Base-by-base conservation (phyloP, 2,113 vertebrate genomes). In the Pterocles burchelli region DNA sequence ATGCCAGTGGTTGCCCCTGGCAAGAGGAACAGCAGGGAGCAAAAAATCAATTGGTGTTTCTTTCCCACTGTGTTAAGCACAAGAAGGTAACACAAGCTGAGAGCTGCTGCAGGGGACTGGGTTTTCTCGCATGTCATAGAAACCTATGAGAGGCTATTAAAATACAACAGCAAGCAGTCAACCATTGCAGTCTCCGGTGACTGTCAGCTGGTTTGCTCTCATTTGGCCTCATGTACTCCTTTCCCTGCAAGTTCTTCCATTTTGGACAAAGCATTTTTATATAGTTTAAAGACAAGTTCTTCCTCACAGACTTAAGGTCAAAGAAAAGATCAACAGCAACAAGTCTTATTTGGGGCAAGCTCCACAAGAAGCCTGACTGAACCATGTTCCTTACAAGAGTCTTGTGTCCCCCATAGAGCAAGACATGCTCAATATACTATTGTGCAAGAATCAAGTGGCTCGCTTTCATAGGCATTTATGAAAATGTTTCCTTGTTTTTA, bases 61-160 rank as follows among this genome's bases (percentile, higher is more conserved):
- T 52, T 95, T 95, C 95, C 54, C 76, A 80, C 71, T 90, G 78
- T 89, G 86, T 97, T 96, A 96, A 96, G 86, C 85, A 88, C 73
- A 95, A 94, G 82, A 83, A 88, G 77, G 61, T 72, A 93, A 94
- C 36, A 45, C 52, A 76, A 94, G 51, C 49, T 1, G 15, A 94
- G 83, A 94, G 84, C 5, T 71, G 48, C 68, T 78, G 58, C 45
- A 58, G 49, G 72, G 48, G 46, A 72, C 29, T 48, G 58, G 58
- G 34, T 77, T 87, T 91, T 90, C 66, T 45, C 63, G 43, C 25
- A 38, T 5, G 7, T 67, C 67, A 49, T 20, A 57, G 33, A 93
- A 91, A 88, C 16, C 43, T 95, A 67, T 76, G 78, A 90, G 97
- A 94, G 31, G 75, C 88, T 97, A 97, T 96, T 97, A 97, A 97